These are phyloP conservation scores for Syngnathoides biaculeatus DNA, from an alignment of 2,113 vertebrate species.

Conservation along the genomic window DNA sequence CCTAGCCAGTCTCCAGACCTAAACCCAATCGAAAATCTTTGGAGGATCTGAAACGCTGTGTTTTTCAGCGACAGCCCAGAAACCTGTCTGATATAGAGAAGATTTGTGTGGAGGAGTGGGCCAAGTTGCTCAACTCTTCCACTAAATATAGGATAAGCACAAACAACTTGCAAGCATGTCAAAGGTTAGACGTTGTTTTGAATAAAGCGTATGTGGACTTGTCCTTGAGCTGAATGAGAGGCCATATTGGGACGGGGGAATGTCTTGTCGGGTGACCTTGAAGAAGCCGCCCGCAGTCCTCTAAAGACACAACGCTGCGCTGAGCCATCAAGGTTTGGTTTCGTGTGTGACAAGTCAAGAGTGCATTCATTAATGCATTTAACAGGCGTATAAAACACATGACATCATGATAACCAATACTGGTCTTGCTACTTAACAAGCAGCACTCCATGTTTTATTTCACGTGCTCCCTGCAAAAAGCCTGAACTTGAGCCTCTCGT, in stretches of 20 bases:
- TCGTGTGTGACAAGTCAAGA: not conserved
- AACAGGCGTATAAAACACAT: constrained; percentile 5
- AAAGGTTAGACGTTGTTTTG: not conserved
- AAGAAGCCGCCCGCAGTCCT: not conserved
- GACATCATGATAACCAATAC: not conserved
- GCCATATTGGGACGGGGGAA: constrained; percentile 42
- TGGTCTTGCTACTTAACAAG: not conserved
- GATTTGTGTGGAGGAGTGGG: no score
- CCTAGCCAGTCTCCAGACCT: no score
- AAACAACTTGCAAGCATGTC: not conserved
- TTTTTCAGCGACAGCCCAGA: no score
- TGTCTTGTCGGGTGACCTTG: constrained; percentile 23
- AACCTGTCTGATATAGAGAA: no score
- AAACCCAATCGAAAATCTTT: no score
- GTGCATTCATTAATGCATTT: not conserved
- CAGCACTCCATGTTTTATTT: constrained; percentile 1
- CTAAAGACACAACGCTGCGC: constrained; percentile 8
- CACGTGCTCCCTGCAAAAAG: constrained; percentile 3
- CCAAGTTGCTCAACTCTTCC: no score
- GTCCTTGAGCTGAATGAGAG: constrained; percentile 21
- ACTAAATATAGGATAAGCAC: not conserved
- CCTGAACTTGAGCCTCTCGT: constrained; percentile 15
- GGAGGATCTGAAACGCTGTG: no score
- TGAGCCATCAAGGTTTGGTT: constrained; percentile 9
- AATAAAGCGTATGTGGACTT: not conserved